Base-by-base conservation (phyloP, 2,888 invertebrate genomes). In the Fragum whitleyi region DNA sequence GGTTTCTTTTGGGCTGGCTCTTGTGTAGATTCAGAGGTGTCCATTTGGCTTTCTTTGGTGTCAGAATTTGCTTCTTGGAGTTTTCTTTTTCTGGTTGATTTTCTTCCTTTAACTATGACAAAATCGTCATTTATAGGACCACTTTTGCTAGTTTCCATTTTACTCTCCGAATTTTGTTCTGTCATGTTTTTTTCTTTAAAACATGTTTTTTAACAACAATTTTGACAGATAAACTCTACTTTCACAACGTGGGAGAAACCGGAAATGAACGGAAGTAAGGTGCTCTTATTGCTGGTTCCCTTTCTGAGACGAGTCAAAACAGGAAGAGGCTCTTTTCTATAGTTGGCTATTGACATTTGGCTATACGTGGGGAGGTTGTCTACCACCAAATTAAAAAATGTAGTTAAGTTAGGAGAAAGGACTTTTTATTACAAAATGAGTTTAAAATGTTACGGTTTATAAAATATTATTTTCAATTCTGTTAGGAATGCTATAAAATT, bases 1-100 rank as follows among this genome's bases (percentile, higher is more conserved):
- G 93, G 93, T 59, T 89, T 81, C 83, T 91, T 92, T 14, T 76
- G 70, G 26, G 77, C 85, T n/a, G 88, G 65, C 72, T 88, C 90
- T 57, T 85, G 61, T 6, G 77, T 65, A 9, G 21, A 29, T n/a
- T 69, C 69, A 14, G 32, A 47, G 11, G 68, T 76, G 69, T 80
- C 80, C 76, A 76, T 80, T 61, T 53, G 47, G 53, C 32, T 69
- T 53, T 73, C 36, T 23, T 16, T 47, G 1, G 29, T 9, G 16
- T 69, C 51, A 28, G n/a, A 29, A 26, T 69, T 26, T 39, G 47
- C 75, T 21, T 70, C 77, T 77, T 23, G 16, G n/a, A 76, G 47
- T 11, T 79, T 26, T 70, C 84, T 89, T 68, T 89, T 77, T 81
- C 88, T 89, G 69, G 88, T 86, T 19, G 85, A 74, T 78, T 86